phyloP scores from a whole-genome alignment of 2,888 invertebrate species.

The Epinotia brunnichana region DNA sequence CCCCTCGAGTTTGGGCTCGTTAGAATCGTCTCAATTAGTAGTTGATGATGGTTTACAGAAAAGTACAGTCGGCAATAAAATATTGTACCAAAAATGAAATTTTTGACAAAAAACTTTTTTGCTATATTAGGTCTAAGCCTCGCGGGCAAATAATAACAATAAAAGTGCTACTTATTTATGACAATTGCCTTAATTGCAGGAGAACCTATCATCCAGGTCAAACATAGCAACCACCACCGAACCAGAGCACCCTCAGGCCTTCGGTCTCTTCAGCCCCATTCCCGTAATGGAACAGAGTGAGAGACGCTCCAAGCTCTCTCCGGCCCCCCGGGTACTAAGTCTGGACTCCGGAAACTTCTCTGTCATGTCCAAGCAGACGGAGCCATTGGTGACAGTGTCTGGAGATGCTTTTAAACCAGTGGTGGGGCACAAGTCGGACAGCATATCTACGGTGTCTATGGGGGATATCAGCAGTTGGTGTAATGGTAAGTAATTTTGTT shows the following conservation, averaged over 20 bases:
- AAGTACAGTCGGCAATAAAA: too few relatives aligned
- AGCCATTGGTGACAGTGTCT: constrained; percentile 66
- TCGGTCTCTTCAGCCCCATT: constrained; percentile 84
- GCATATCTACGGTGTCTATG: constrained; percentile 80
- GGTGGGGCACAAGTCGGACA: constrained; percentile 71
- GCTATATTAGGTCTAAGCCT: too few relatives aligned
- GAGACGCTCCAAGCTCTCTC: constrained; percentile 69
- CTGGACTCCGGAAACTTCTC: constrained; percentile 77
- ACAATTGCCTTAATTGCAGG: constrained; percentile 56
- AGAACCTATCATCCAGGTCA: constrained; percentile 60
- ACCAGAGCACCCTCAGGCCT: constrained; percentile 66
- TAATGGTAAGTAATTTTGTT: constrained; percentile 71
- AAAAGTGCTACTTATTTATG: too few relatives aligned
- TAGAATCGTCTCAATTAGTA: too few relatives aligned
- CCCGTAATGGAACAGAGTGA: constrained; percentile 62
- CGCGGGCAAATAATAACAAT: too few relatives aligned
- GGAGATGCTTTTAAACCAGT: constrained; percentile 72
- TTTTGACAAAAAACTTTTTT: too few relatives aligned
- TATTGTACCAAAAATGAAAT: too few relatives aligned
- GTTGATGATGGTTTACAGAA: too few relatives aligned
- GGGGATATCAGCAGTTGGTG: constrained; percentile 88
- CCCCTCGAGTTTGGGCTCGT: too few relatives aligned
- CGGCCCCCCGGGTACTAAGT: constrained; percentile 68
- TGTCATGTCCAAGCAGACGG: constrained; percentile 67
- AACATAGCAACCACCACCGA: constrained; percentile 47